These are phyloP conservation scores for Mionectes olivaceus DNA, from an alignment of 2,797 vertebrate species.

Conservation along the genomic window DNA sequence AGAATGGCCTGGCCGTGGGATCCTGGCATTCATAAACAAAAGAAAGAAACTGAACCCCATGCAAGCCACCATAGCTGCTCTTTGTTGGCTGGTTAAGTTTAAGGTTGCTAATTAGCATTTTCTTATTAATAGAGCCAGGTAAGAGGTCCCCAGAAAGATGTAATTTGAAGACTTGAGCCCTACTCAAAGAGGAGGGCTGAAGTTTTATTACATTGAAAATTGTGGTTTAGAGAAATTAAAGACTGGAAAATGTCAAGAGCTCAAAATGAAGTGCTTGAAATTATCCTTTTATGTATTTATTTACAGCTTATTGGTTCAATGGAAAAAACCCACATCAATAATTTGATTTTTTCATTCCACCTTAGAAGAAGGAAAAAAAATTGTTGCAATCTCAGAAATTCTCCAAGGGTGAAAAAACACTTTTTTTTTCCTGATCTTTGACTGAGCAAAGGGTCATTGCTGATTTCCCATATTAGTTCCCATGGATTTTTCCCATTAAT, in stretches of 20 bases:
- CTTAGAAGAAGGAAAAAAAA: neutral
- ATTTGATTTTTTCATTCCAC: neutral
- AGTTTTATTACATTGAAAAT: neutral
- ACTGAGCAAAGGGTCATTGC: neutral
- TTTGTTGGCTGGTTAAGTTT: neutral
- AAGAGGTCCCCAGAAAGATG: neutral
- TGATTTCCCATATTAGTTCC: neutral
- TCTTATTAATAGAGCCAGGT: neutral
- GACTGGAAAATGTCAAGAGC: neutral
- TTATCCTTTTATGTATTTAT: slow-evolving; percentile 35
- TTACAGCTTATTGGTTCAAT: slow-evolving; percentile 3
- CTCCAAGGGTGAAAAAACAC: neutral
- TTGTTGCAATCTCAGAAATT: neutral
- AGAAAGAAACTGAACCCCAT: neutral
- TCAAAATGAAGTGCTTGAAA: slow-evolving; percentile 33
- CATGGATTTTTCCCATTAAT: neutral
- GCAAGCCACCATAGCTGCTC: neutral
- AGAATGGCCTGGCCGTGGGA: neutral
- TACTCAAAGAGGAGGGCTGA: neutral
- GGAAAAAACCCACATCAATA: neutral
- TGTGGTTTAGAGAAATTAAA: neutral
- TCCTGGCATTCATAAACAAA: neutral
- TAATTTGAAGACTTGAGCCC: neutral
- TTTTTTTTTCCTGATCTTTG: neutral
- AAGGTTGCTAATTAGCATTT: neutral